A percentile compares a stretch with the other conserved stretches of the same genome.
phyloP scores from a whole-genome alignment of 92 coral and sea anemone species.

The Bergia sp. region DNA sequence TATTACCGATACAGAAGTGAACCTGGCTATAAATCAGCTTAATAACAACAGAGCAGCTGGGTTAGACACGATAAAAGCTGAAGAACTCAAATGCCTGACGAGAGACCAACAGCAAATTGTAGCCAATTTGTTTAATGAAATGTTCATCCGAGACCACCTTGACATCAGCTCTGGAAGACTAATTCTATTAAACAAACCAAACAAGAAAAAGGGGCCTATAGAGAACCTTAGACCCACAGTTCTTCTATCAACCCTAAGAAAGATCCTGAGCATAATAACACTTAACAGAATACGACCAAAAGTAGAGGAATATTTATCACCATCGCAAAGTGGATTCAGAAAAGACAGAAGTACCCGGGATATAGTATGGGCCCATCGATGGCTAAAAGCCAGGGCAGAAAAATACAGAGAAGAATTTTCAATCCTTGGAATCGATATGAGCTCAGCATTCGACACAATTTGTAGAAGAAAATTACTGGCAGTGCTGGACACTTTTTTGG shows the following conservation, averaged over 20 bases:
- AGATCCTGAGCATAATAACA: not conserved
- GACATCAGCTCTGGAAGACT: not conserved
- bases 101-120: not conserved
- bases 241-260: not conserved
- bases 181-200: not conserved
- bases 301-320: not conserved
- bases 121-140: slow-evolving; percentile 15
- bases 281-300: not conserved
- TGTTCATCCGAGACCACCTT: not conserved
- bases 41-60: slow-evolving; percentile 10
- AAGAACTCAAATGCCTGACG: slow-evolving; percentile 3
- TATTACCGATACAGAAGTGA: not conserved
- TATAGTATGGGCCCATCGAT: not conserved
- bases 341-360: not conserved
- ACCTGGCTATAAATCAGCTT: not conserved
- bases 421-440: not conserved
- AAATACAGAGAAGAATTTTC: not conserved
- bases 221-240: not conserved
- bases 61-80: not conserved
- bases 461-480: not conserved
- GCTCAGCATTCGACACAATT: not conserved
- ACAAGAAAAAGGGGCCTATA: not conserved
- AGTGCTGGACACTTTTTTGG: not conserved
- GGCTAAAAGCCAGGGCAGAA: not conserved
- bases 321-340: not conserved